Evolutionary conservation across 2,113 vertebrate species (phyloP), one percentile per base, ranked within the genome.

Genomic region (Rana temporaria): DNA sequence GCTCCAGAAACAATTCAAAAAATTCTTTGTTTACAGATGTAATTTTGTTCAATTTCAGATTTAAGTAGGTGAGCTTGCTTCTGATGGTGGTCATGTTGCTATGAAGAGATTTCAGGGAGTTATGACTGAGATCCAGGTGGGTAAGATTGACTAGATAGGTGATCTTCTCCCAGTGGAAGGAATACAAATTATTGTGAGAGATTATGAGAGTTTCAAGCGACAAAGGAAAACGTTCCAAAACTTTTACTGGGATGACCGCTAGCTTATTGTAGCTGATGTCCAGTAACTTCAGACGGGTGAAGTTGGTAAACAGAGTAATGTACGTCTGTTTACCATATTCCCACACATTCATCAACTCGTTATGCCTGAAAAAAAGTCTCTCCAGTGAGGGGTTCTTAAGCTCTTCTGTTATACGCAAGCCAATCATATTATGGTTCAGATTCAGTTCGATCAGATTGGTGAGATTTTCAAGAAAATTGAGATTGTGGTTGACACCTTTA

Each of bases 21-120:
- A 96, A 95, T 4, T 71, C 64, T 42, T 88, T 85, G 0, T 93
- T 91, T 67, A 96, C 85, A 0, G 59, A 81, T 75, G n/a, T 85
- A 5, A 97, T 84, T 38, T 19, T 52, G 3, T 97, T 97, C 84
- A 88, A 62, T 6, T 92, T 95, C 48, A 97, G 91, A 85, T 96
- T 93, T 85, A 97, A 85, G 60, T 70, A 57, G 30, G 64, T 72
- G 24, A 95, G 87, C 16, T 79, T 80, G 4, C 5, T 30, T 56
- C 88, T 87, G 85, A 93, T 91, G 26, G 74, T 1, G n/a, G 87
- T 81, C 26, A 30, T 30, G 26, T 30, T 3, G 4, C 34, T 2
- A 2, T 89, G 86, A 66, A 94, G 85, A 12, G 52, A 6, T 4
- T 14, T 57, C 0, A 95, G 85, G 9, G 42, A 42, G 82, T 95